Base-by-base conservation (phyloP, 2,888 invertebrate genomes). In the Thera britannica region DNA sequence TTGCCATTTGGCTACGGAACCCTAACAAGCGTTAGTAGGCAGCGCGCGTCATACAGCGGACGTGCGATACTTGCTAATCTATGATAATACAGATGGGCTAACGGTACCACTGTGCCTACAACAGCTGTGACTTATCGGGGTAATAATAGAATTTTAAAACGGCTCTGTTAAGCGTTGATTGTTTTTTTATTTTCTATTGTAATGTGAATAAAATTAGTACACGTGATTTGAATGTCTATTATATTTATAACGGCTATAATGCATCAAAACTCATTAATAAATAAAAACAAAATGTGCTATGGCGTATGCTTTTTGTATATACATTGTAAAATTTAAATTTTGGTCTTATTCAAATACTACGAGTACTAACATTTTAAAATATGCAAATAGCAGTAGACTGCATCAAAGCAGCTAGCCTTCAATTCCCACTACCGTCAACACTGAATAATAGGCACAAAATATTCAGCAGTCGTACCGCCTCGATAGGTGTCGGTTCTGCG, bases 1-100 rank as follows among this genome's bases (percentile, higher is more conserved):
- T 23, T 23, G 1, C 23, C 23, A 23, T 23, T 23, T 1, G 0
- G 23, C 23, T 23, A 23, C 23, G 23, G 23, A 23, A 23, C 23
- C 23, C 23, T 23, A 23, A 92, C 85, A 82, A 80, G 76, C 77
- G 77, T 92, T 88, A 82, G 81, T 81, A 93, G 85, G 87, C 92
- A 68, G 71, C 75, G 73, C 88, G 82, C 90, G 86, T 84, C 76
- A 77, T 73, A 71, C 68, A 68, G 55, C 56, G 76, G 79, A 92
- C 92, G 92, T 92, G 91, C 85, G 76, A 84, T 77, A 77, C 79
- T 67, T 78, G 74, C 82, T 82, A 89, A 90, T 85, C 82, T 84
- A 77, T 79, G 77, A 76, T 61, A 70, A 67, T 69, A 81, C 82
- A 86, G 86, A 88, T 77, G 78, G 75, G 80, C 62, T 73, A 77